phyloP scores from a whole-genome alignment of 1,140 invertebrate species.

The Venustaconcha ellipsiformis region DNA sequence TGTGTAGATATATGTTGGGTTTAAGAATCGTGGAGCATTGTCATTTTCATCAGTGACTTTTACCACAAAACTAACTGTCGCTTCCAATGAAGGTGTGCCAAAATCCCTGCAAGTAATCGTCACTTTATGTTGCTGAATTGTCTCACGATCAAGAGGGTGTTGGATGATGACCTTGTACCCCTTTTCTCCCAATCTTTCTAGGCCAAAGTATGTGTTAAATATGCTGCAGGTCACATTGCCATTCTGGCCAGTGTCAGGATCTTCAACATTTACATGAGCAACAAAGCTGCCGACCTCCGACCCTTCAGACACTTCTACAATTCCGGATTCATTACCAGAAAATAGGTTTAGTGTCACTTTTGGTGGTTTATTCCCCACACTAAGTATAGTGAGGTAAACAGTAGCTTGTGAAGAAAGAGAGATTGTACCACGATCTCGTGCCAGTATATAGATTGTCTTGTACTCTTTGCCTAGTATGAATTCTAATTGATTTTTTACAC shows the following conservation, averaged over 20 bases:
- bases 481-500: constrained; percentile 16
- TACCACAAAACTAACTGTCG: constrained; percentile 15
- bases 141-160: constrained; percentile 36
- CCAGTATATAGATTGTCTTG: constrained; percentile 30
- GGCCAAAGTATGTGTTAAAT: constrained; percentile 43
- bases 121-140: constrained; percentile 21
- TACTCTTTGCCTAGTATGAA: constrained; percentile 19
- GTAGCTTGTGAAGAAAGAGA: constrained; percentile 63
- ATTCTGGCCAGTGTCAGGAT: constrained; percentile 53
- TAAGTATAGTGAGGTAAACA: constrained; percentile 85
- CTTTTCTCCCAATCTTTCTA: constrained; percentile 24
- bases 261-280: constrained; percentile 51
- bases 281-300: constrained; percentile 49
- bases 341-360: constrained; percentile 71
- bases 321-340: constrained; percentile 8
- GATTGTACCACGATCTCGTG: constrained; percentile 24
- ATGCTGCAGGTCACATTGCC: constrained; percentile 53
- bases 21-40: constrained; percentile 25
- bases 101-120: constrained; percentile 33
- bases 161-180: constrained; percentile 31
- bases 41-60: constrained; percentile 34
- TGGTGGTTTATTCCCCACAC: constrained; percentile 84
- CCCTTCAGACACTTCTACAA: constrained; percentile 38
- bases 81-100: constrained; percentile 13
- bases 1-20: constrained; percentile 14